These are phyloP conservation scores for Notarius quadriscutis DNA, from an alignment of 2,113 vertebrate genomes.

Conservation along the genomic window DNA sequence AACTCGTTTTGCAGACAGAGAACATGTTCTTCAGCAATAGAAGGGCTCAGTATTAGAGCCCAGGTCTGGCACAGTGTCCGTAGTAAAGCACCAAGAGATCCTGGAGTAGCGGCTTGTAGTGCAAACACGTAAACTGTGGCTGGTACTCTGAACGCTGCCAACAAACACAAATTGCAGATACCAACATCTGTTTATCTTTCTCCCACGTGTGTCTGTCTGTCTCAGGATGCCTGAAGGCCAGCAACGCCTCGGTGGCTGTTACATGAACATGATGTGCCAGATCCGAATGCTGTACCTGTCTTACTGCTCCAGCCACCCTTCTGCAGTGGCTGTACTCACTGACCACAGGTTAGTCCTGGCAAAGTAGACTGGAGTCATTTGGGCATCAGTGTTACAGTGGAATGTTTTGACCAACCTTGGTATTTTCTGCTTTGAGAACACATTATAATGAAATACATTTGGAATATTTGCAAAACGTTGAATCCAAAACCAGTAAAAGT, in stretches of 20 bases:
- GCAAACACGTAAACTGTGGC: not conserved
- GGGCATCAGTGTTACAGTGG: not conserved
- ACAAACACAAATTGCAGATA: too few relatives aligned
- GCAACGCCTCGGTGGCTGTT: conserved; percentile 88
- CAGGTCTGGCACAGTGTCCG: not conserved
- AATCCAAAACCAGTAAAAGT: not conserved
- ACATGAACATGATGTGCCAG: conserved; percentile 87
- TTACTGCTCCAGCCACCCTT: conserved; percentile 93
- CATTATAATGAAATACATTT: not conserved
- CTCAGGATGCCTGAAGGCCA: conserved; percentile 86
- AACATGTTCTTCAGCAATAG: not conserved
- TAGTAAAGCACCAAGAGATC: not conserved
- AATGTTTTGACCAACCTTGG: not conserved
- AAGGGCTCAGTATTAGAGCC: not conserved
- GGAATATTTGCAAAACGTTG: not conserved
- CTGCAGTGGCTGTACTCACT: conserved; percentile 89
- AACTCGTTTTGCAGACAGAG: not conserved
- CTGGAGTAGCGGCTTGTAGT: not conserved
- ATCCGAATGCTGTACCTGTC: conserved; percentile 87
- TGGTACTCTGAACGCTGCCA: not conserved
- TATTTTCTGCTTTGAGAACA: not conserved
- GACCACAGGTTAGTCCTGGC: conserved; percentile 83
- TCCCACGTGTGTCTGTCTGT: conserved; percentile 20
- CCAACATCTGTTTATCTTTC: not conserved
- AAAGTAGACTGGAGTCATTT: not conserved